Base-by-base conservation (phyloP, 2,888 invertebrate species). In the Hirtodrosophila alboralis region DNA sequence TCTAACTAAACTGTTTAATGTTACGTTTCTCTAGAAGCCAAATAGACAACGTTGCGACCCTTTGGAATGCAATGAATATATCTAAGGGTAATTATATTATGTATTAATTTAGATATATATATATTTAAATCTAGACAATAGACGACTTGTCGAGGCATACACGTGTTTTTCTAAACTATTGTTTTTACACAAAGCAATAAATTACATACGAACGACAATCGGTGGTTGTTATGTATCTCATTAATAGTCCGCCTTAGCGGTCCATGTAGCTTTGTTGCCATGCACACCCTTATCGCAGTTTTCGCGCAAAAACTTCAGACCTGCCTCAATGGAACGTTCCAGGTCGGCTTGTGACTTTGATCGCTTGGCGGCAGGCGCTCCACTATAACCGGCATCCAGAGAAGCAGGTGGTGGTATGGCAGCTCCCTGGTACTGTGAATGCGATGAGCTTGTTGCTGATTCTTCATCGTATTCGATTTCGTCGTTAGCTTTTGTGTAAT, bases 371-470 rank as follows among this genome's bases (percentile, higher is more conserved):
- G 70, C 45, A 2, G 86, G 58, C 2, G 72, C 75, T 2, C 64
- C 51, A 13, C 54, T 61, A 27, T 78, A 83, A 6, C 93, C 92
- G 75, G 93, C 93, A 84, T 94, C 94, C 21, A 94, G 93, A 77
- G 92, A 93, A 1, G 93, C 93, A 0, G 94, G 91, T 1, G 95
- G 95, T 5, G 94, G 92, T 68, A 95, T 92, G 89, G 93, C 93
- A 13, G 89, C 91, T 18, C 92, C 91, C 57, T 74, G 86, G 40
- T 72, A 63, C 26, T 33, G 40, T 0, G 3, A 3, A 3, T 30
- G 30, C 13, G 3, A 3, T 4, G 66, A 37, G 4, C 40, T 62
- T 14, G 49, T 33, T 1, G 47, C 16, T 1, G 57, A 26, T n/a
- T 27, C 26, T 3, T 36, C 36, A 4, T 18, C 49, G 3, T 36